Percentiles rank a stretch among this genome's conserved stretches.
Conservation (phyloP, 1,140 invertebrate species). For the Drosophila lacteicornis region DNA sequence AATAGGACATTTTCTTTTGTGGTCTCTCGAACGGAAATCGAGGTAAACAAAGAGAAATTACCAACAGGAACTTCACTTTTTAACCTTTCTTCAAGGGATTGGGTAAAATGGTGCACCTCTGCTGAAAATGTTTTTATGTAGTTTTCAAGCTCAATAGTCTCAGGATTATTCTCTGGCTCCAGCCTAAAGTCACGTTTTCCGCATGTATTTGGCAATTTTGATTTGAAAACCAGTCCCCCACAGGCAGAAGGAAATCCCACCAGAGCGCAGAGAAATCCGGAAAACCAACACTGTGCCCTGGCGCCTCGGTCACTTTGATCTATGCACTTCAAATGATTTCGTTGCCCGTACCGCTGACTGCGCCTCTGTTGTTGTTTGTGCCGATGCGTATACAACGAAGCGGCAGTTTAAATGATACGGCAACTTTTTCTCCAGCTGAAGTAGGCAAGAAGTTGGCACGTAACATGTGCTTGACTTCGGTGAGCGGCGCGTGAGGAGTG, state of each 20-base stretch:
- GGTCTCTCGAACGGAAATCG: conserved; percentile 51
- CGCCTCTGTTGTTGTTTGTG: conserved; percentile 60
- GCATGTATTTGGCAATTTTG: conserved; percentile 73
- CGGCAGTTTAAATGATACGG: conserved; percentile 78
- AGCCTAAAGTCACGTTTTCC: conserved; percentile 67
- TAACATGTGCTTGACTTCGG: conserved; percentile 52
- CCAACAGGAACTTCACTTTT: conserved; percentile 63
- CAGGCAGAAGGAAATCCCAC: conserved; percentile 41
- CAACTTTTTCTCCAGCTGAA: conserved; percentile 67
- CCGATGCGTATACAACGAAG: conserved; percentile 77
- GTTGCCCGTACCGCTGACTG: conserved; percentile 33
- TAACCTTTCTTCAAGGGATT: not conserved
- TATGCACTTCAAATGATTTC: conserved; percentile 79
- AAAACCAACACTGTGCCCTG: conserved; percentile 48
- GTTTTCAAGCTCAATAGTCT: conserved; percentile 12
- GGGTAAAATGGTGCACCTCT: not conserved
- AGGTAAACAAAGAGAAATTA: conserved; percentile 71
- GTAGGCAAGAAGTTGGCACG: conserved; percentile 70
- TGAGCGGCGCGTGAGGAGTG: not conserved
- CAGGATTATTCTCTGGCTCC: conserved; percentile 6
- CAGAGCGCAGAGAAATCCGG: conserved; percentile 45
- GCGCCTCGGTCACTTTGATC: conserved; percentile 80
- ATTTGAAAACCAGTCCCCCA: conserved; percentile 40
- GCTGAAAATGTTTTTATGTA: not conserved
- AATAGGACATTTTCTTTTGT: conserved; percentile 62